Evolutionary conservation across 2,888 invertebrate genomes (phyloP).

Genomic region (Caenorhabditis sp.): DNA sequence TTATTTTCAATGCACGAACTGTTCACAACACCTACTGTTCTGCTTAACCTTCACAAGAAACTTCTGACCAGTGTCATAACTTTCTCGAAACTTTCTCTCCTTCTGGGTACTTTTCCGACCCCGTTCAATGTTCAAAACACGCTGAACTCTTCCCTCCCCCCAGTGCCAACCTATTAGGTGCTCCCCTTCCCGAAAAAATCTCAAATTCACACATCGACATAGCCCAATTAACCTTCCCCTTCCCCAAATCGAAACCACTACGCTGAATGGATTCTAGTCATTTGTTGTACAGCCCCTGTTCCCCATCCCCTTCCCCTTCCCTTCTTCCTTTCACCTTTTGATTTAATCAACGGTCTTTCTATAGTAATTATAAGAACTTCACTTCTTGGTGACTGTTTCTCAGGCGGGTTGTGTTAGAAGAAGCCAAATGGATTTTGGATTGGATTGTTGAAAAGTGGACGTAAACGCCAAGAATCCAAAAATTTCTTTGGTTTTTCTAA

Average conservation of each 20-base stretch:
- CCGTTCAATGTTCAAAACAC: conserved; percentile 15
- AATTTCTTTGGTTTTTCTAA: too few relatives aligned
- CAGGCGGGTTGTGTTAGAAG: conserved; percentile 30
- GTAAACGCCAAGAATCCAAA: too few relatives aligned
- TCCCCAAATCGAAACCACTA: neutral
- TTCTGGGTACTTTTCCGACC: conserved; percentile 52
- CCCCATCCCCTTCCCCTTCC: conserved; percentile 6
- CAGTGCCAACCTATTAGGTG: conserved; percentile 57
- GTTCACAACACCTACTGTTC: too few relatives aligned
- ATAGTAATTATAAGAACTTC: conserved; percentile 14
- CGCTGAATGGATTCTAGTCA: conserved; percentile 61
- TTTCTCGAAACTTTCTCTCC: conserved; percentile 4
- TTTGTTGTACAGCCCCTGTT: conserved; percentile 54
- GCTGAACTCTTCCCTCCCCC: conserved; percentile 3
- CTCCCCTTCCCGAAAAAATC: conserved; percentile 46
- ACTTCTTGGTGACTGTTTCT: conserved; percentile 37
- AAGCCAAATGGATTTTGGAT: too few relatives aligned
- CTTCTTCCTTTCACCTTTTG: too few relatives aligned
- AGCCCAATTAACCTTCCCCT: conserved; percentile 24
- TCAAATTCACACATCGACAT: conserved; percentile 56
- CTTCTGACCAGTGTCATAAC: conserved; percentile 41
- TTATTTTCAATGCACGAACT: too few relatives aligned
- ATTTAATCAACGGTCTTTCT: conserved; percentile 48
- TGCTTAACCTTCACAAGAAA: too few relatives aligned
- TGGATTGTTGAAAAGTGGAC: too few relatives aligned